Base-by-base conservation (phyloP, 2,113 vertebrate genomes). In the Brienomyrus longianalis region DNA sequence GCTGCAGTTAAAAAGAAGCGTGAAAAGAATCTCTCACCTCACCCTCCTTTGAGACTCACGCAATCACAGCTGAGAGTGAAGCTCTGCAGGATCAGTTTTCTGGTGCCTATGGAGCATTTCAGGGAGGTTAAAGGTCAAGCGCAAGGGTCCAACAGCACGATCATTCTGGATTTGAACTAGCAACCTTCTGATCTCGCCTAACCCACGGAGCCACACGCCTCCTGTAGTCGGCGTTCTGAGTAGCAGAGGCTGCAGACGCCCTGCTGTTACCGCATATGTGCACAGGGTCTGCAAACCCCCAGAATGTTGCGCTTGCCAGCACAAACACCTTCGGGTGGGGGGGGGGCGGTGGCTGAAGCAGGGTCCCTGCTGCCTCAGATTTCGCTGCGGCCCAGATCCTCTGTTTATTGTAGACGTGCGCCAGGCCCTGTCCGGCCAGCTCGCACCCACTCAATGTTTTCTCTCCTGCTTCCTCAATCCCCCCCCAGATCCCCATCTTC, bases 341-440 rank as follows among this genome's bases (percentile, higher is more conserved):
- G 1, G 86, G 1, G n/a, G 35, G 17, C 5, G 77, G 27, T 7
- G 86, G 86, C 86, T 43, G 51, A 87, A n/a, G 31, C 17, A 5
- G 35, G n/a, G 23, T 21, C 47, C 27, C 35, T 47, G 31, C 50
- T 2, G 51, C 15, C 70, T 89, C 43, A 31, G 54, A 51, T 89
- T 89, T 89, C 39, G 19, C 39, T 5, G 6, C 4, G 3, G 21
- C 77, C 6, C 43, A 27, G 35, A 59, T 83, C 83, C 39, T 84
- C 52, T 89, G 52, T 89, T 89, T 89, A 85, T 89, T 88, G 54
- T 66, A 59, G 52, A 83, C 5, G 19, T n/a, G 43, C 19, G 74
- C 77, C 51, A 62, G 13, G 15, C 47, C 83, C 47, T 1, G 47
- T n/a, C 23, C 45, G 17, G 45, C 88, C 39, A 31, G 23, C 88